Evolutionary conservation across 2,888 invertebrate genomes (phyloP), one percentile per base, ranked within the genome.

Genomic region (Eupithecia inturbata): DNA sequence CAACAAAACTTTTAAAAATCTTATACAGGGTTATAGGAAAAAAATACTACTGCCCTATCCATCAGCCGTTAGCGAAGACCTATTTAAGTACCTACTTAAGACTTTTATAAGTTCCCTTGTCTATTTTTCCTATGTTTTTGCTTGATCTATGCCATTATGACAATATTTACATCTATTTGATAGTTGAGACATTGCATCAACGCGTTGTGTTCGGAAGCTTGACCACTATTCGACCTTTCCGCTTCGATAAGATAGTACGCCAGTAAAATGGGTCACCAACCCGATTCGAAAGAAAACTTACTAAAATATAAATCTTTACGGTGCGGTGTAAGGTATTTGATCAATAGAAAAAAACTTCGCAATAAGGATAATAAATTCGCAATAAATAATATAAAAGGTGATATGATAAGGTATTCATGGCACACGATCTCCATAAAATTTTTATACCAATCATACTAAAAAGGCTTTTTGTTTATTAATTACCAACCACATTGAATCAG

Each of bases 181-280:
- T 57, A 12, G 22, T 66, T 66, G 66, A 73, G 71, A 68, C 62
- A 74, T 67, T 72, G 76, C 79, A 80, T 83, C 80, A 82, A 83
- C 82, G 81, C 75, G 81, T 84, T 82, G 88, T 85, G 88, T 88
- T 91, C 86, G 91, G 91, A 92, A 91, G 89, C 84, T 82, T 86
- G 88, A 88, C 80, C 88, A 87, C 84, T 83, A 82, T 80, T 82
- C 89, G 92, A 92, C 92, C 93, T 92, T 92, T 92, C 91, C 91
- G 91, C 89, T 91, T 76, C 60, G 93, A 92, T 92, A 91, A 92
- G 92, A 92, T 92, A 92, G 26, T 19, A 63, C 63, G 64, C 31
- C 36, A 66, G 66, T 39, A 66, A 66, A 66, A 66, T 66, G 39
- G 66, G 66, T 66, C 41, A 66, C 66, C 39, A 22, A 41, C 36